A percentile compares a stretch with the other conserved stretches of the same genome.
Evolutionary conservation across 2,797 vertebrate species (phyloP).

Genomic region (Tenualosa thibaudeaui): DNA sequence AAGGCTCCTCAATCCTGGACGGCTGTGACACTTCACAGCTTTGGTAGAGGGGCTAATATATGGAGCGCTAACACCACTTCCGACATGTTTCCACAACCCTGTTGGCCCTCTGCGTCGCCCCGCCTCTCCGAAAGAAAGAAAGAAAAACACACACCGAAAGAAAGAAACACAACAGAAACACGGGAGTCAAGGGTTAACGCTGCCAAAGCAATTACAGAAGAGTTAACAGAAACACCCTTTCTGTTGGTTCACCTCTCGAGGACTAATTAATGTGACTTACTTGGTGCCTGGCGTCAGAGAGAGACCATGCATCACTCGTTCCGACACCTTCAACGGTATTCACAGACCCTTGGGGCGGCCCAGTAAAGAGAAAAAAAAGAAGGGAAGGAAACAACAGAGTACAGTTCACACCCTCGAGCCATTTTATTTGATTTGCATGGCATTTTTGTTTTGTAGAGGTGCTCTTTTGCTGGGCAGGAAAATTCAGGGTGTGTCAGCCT

Average conservation of each 20-base stretch:
- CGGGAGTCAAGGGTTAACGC: constrained; percentile 61
- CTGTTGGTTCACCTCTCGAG: constrained; percentile 56
- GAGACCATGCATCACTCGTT: not conserved
- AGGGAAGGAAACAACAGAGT: not conserved
- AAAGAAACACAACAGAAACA: constrained; percentile 42
- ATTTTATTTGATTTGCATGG: not conserved
- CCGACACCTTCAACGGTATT: not conserved
- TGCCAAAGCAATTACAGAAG: constrained; percentile 68
- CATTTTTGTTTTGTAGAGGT: not conserved
- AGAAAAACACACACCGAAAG: not conserved
- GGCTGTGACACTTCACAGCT: constrained; percentile 60
- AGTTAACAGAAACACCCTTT: constrained; percentile 69
- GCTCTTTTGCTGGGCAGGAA: not conserved
- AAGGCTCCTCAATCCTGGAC: constrained; percentile 60
- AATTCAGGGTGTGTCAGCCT: not conserved
- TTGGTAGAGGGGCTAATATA: constrained; percentile 73
- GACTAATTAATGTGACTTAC: constrained; percentile 72
- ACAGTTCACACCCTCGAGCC: not conserved
- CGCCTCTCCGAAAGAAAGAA: constrained; percentile 56
- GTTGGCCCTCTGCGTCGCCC: constrained; percentile 38
- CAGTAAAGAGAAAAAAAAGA: not conserved
- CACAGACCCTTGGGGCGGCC: not conserved
- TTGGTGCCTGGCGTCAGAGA: constrained; percentile 55
- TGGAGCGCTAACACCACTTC: constrained; percentile 77
- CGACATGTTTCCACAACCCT: constrained; percentile 67